Evolutionary conservation across 2,888 invertebrate genomes (phyloP), one percentile per base, ranked within the genome.

Genomic region (Drosophila cognata): DNA sequence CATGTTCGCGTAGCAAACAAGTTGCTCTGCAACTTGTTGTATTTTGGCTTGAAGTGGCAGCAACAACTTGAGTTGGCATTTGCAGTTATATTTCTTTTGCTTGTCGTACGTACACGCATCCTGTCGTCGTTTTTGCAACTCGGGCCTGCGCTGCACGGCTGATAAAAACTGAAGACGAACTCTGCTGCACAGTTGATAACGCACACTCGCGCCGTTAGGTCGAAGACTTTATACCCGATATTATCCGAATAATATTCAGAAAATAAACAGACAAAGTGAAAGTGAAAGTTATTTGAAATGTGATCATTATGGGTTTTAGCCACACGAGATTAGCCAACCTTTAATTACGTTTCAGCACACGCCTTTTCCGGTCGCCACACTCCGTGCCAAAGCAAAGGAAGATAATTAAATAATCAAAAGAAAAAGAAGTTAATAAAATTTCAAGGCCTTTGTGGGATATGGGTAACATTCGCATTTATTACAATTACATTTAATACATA

Each of bases 181-280:
- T 38, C 61, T 57, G 66, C 43, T 56, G 61, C 69, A 86, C 83
- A 89, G 89, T 89, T 89, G 85, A 89, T 91, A 89, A 85, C 85
- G 82, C 62, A 74, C 72, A 57, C 64, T 82, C 84, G 78, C 31
- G 41, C 81, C 76, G 84, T 71, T 67, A 77, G 76, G 89, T 81
- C 71, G 75, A 59, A 33, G 33, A 48, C 51, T 28, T 51, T 59
- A 55, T 46, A 56, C 38, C 50, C 52, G 51, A 16, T 29, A 36
- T 51, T 18, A 48, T 28, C 43, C 33, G 31, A 4, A 29, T 8
- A 21, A 41, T 41, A 50, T 35, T 6, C 7, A 35, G 11, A n/a
- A n/a, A 41, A 16, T 35, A 55, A 38, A n/a, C 36, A 25, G 16
- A 21, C 8, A 63, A n/a, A 51, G 16, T 35, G 28, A 25, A 29